Conservation (phyloP, 2,797 vertebrate species). For the Macropus fuliginosus region DNA sequence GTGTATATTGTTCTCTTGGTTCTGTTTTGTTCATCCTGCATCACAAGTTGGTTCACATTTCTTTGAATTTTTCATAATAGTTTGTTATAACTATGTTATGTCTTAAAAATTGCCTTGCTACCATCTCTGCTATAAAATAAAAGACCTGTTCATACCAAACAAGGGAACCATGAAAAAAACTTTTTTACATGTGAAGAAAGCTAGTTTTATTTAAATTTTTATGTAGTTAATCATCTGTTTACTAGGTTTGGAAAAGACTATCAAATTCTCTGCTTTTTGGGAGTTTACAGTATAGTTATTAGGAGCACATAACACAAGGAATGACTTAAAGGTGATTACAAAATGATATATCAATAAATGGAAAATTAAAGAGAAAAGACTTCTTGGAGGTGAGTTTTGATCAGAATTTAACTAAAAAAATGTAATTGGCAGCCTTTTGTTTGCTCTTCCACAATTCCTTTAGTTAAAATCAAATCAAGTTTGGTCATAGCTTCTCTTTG, state of each 20-base stretch:
- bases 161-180: neutral
- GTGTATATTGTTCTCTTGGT: neutral
- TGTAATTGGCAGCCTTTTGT: neutral
- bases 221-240: neutral
- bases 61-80: neutral
- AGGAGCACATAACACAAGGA: neutral
- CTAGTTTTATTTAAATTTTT: neutral
- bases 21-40: neutral
- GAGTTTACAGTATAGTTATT: neutral
- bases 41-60: neutral
- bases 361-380: neutral
- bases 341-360: neutral
- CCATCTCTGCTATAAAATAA: neutral
- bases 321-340: neutral
- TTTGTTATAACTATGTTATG: neutral
- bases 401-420: neutral
- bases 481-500: neutral
- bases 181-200: neutral
- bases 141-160: neutral
- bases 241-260: neutral
- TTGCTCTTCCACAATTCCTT: neutral
- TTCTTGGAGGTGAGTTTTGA: neutral
- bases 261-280: neutral
- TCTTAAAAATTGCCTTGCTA: neutral
- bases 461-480: neutral